These are phyloP conservation scores for Thalassarche chlororhynchos DNA, from an alignment of 2,113 vertebrate species.

Conservation along the genomic window DNA sequence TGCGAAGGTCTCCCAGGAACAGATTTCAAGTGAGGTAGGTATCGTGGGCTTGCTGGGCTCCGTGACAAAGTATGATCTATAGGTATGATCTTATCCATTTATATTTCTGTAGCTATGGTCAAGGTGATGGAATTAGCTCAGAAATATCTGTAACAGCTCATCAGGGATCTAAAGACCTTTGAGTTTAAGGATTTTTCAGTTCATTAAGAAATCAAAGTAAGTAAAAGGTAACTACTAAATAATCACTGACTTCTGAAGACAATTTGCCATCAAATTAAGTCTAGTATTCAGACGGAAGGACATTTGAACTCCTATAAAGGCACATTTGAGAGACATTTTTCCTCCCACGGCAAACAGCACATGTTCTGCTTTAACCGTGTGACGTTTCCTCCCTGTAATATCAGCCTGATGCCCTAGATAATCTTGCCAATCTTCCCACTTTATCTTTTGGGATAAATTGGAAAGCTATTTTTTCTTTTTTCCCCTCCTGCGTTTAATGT, in stretches of 20 bases:
- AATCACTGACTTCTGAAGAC: not conserved
- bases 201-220: constrained; percentile 38
- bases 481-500: not conserved
- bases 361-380: fast-evolving
- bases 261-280: not conserved
- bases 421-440: not conserved
- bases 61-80: not conserved
- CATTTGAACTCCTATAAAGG: not conserved
- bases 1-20: not conserved
- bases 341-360: not conserved
- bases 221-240: constrained; percentile 20
- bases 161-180: constrained; percentile 13
- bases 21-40: not conserved
- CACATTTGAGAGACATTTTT: not conserved
- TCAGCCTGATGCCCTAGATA: not conserved
- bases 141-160: not conserved
- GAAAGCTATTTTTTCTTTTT: not conserved
- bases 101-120: not conserved
- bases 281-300: not conserved
- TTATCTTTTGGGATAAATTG: not conserved
- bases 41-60: not conserved
- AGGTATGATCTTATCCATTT: not conserved
- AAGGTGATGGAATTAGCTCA: not conserved
- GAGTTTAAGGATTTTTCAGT: constrained; percentile 20
- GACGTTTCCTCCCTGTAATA: fast-evolving